A percentile compares a stretch with the other conserved stretches of the same genome.
Evolutionary conservation across 2,888 invertebrate species (phyloP).

Genomic region (Eurois occulta): DNA sequence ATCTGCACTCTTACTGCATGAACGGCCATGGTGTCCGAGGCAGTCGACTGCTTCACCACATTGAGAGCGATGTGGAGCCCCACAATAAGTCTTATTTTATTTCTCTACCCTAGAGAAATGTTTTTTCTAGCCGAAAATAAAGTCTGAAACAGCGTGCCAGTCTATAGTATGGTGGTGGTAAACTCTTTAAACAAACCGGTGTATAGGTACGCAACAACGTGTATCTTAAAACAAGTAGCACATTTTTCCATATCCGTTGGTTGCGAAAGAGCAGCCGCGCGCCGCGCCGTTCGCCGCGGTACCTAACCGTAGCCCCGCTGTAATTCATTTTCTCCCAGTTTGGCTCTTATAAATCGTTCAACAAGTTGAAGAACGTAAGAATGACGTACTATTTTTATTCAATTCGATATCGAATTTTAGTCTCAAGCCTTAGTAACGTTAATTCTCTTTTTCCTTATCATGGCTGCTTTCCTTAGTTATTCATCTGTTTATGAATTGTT

Average conservation of each 20-base stretch:
- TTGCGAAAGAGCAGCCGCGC: slow-evolving; percentile 8
- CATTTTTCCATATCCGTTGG: slow-evolving; percentile 22
- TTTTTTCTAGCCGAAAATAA: neutral
- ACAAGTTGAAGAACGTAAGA: slow-evolving; percentile 38
- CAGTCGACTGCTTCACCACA: no score
- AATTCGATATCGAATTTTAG: slow-evolving; percentile 9
- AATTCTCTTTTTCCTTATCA: neutral
- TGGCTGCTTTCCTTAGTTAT: neutral
- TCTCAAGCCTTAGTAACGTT: neutral
- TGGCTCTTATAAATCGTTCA: slow-evolving; percentile 52
- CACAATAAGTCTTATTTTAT: neutral
- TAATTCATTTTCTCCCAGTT: slow-evolving; percentile 40
- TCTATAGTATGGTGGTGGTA: neutral
- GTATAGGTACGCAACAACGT: neutral
- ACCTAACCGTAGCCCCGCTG: slow-evolving; percentile 7
- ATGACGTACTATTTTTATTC: slow-evolving; percentile 26
- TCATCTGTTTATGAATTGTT: neutral
- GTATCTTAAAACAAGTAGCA: slow-evolving; percentile 3
- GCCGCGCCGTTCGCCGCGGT: neutral
- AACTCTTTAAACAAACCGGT: neutral
- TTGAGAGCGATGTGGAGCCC: no score
- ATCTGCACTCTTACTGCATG: no score
- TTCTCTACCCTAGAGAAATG: neutral
- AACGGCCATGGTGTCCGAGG: no score
- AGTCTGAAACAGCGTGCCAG: no score